These are phyloP conservation scores for Eupeodes latifasciatus DNA, from an alignment of 2,888 invertebrate genomes.

Conservation along the genomic window DNA sequence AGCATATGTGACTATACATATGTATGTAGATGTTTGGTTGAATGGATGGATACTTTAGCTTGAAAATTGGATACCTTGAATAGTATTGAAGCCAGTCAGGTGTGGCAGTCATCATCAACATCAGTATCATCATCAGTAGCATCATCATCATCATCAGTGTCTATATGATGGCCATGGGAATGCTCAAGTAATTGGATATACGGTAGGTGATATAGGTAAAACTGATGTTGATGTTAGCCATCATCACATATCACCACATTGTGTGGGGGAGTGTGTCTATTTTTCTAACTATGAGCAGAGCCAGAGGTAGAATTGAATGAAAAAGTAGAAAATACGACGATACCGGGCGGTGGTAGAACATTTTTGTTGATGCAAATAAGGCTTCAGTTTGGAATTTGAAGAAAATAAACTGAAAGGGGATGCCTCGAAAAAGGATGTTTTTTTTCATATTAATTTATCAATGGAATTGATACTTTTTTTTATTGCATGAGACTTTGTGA, in stretches of 20 bases:
- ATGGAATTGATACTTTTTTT: not conserved
- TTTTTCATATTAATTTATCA: not conserved
- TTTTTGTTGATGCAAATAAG: conserved; percentile 27
- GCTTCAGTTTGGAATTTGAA: conserved; percentile 46
- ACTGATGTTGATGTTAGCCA: not conserved
- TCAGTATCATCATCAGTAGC: not conserved
- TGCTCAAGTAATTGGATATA: conserved; percentile 42
- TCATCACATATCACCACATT: not conserved
- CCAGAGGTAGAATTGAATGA: too few species aligned
- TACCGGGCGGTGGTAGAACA: not conserved
- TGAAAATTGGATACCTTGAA: conserved; percentile 33
- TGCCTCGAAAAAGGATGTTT: not conserved
- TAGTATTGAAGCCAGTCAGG: conserved; percentile 52
- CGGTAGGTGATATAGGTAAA: not conserved
- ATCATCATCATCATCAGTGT: conserved; percentile 1
- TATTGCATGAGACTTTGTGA: not conserved
- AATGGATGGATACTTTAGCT: conserved; percentile 19
- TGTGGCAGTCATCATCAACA: conserved; percentile 23
- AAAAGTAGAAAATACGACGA: not conserved
- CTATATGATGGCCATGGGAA: conserved; percentile 40
- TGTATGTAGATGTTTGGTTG: not conserved
- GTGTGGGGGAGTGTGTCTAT: conserved; percentile 21
- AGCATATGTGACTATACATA: not conserved
- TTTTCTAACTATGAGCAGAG: not conserved
- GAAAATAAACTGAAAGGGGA: conserved; percentile 11